Evolutionary conservation across 2,888 invertebrate species (phyloP).

Genomic region (Seira musarum): DNA sequence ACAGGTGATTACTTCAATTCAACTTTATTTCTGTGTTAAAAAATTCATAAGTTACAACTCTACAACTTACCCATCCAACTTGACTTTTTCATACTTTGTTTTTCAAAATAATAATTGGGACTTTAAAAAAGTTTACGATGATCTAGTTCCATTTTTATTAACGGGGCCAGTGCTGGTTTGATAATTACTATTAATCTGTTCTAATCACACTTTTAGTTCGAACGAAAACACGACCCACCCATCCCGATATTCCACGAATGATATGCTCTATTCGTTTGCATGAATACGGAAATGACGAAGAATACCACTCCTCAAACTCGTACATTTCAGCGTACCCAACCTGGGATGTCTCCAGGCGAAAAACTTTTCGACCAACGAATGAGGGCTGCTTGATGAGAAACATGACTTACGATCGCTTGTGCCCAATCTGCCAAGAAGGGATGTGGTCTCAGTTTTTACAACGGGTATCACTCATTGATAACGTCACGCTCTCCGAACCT

Average conservation of each 20-base stretch:
- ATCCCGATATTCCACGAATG: constrained; percentile 65
- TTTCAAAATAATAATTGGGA: too few species aligned
- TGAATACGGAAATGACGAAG: constrained; percentile 62
- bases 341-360: constrained; percentile 48
- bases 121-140: too few species aligned
- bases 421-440: constrained; percentile 65
- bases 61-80: too few species aligned
- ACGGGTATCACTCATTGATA: constrained; percentile 65
- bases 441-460: constrained; percentile 66
- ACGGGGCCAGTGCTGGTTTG: too few species aligned
- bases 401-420: constrained; percentile 62
- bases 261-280: constrained; percentile 63
- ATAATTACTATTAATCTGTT: too few species aligned
- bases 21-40: not conserved
- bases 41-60: too few species aligned
- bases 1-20: constrained; percentile 28
- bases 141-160: too few species aligned
- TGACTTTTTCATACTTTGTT: too few species aligned
- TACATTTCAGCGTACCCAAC: constrained; percentile 64
- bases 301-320: constrained; percentile 31
- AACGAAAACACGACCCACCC: constrained; percentile 62
- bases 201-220: too few species aligned
- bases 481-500: constrained; percentile 46
- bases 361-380: constrained; percentile 64
- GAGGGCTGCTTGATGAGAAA: constrained; percentile 67